Percentiles rank a stretch among this genome's conserved stretches.
Conservation (phyloP, 2,113 vertebrate species). For the Pelvicachromis taeniatus region DNA sequence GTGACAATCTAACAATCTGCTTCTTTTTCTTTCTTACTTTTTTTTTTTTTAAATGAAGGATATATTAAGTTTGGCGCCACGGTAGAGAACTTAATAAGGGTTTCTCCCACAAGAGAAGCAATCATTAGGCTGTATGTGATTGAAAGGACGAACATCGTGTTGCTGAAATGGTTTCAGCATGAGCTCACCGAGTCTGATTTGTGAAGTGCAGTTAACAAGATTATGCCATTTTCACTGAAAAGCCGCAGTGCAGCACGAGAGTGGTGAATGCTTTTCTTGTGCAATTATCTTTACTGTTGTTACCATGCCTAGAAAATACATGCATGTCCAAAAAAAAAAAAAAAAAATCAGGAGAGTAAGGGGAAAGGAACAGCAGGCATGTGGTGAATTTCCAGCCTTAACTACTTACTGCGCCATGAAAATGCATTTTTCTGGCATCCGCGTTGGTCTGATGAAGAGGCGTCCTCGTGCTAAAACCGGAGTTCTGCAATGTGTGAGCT, state of each 20-base stretch:
- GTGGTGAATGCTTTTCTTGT: not conserved
- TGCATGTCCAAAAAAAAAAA: not conserved
- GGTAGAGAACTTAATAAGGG: constrained; percentile 37
- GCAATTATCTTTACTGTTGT: not conserved
- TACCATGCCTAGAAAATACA: not conserved
- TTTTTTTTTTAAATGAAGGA: constrained; percentile 20
- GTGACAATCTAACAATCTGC: constrained; percentile 31
- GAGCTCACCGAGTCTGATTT: constrained; percentile 47
- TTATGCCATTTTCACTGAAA: constrained; percentile 22
- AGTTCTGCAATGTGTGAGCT: not conserved
- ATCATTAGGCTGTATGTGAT: constrained; percentile 21
- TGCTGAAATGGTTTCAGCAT: constrained; percentile 36
- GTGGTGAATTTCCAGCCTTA: not conserved
- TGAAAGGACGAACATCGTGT: constrained; percentile 32
- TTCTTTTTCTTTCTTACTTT: not conserved
- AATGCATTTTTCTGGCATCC: not conserved
- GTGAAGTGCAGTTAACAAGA: constrained; percentile 43
- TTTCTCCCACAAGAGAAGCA: constrained; percentile 28
- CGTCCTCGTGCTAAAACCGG: not conserved
- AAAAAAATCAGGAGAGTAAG: not conserved
- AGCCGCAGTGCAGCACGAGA: not conserved
- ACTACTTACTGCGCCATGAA: not conserved
- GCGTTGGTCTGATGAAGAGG: not conserved
- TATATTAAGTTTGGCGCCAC: constrained; percentile 46
- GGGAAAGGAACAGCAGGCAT: not conserved